Evolutionary conservation across 2,797 vertebrate genomes (phyloP).

Genomic region (Siniperca scherzeri): DNA sequence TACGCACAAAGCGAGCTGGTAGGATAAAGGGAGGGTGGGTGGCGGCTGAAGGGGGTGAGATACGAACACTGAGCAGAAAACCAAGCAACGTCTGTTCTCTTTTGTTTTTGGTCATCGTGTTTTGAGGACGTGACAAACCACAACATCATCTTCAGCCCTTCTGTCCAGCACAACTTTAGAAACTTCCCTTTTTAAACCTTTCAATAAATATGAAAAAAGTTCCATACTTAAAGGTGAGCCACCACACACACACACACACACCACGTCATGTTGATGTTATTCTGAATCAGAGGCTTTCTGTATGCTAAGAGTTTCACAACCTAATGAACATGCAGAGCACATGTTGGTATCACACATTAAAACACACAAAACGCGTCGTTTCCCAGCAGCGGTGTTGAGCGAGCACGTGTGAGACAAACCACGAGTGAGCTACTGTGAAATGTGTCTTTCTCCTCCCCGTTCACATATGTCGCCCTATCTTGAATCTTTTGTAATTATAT

Average conservation of each 20-base stretch:
- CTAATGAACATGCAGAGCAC: constrained; percentile 40
- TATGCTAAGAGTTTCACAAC: constrained; percentile 21
- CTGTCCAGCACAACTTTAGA: constrained; percentile 52
- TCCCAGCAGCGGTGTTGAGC: constrained; percentile 43
- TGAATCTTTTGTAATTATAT: background rate
- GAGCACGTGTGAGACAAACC: constrained; percentile 34
- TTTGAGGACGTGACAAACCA: constrained; percentile 44
- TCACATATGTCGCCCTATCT: constrained; percentile 5
- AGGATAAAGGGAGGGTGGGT: constrained; percentile 40
- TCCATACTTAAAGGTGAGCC: constrained; percentile 31
- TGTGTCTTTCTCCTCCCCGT: constrained; percentile 24
- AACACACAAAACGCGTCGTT: constrained; percentile 23
- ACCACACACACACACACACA: background rate
- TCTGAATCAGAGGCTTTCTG: constrained; percentile 34
- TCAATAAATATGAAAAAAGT: constrained; percentile 27
- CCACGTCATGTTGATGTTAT: background rate
- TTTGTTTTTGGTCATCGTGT: constrained; percentile 61
- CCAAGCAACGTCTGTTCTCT: constrained; percentile 53
- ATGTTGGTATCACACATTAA: constrained; percentile 29
- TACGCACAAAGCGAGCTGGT: constrained; percentile 73
- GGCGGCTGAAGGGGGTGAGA: constrained; percentile 44
- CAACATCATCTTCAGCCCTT: constrained; percentile 35
- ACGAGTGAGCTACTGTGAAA: constrained; percentile 45
- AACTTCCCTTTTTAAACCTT: constrained; percentile 75
- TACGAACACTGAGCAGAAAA: constrained; percentile 71